Conservation (phyloP, 1,140 invertebrate species). For the Saccostrea echinata region DNA sequence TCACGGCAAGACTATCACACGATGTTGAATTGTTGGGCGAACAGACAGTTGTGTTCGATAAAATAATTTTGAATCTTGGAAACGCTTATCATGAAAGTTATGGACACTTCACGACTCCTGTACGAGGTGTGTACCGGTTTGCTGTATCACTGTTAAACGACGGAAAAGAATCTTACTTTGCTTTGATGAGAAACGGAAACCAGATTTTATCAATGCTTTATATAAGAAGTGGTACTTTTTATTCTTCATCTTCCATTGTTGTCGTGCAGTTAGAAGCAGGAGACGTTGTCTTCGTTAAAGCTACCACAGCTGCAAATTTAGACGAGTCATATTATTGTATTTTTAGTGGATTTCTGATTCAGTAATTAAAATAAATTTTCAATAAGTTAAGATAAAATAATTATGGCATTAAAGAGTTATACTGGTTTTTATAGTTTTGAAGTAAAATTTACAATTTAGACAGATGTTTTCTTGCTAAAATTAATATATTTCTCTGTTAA, state of each 20-base stretch:
- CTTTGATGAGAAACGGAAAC: neutral
- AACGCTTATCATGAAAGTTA: slow-evolving; percentile 1
- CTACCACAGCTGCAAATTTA: neutral
- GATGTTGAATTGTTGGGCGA: neutral
- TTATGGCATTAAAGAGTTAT: no score
- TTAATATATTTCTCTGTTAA: no score
- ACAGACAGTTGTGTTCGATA: neutral
- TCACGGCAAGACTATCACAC: neutral
- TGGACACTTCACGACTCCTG: slow-evolving; percentile 4
- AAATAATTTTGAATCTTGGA: neutral
- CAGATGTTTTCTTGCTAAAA: no score
- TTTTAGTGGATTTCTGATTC: slow-evolving; percentile 22
- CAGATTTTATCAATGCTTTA: neutral
- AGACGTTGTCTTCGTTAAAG: neutral
- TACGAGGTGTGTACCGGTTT: neutral
- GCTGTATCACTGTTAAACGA: neutral
- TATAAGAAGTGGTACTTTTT: neutral
- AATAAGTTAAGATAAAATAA: no score
- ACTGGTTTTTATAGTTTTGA: no score
- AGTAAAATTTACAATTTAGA: no score
- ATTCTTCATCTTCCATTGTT: neutral
- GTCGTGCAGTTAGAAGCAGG: neutral
- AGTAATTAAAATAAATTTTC: neutral
- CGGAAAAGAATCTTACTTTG: neutral
- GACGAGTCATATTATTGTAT: neutral